A percentile compares a stretch with the other conserved stretches of the same genome.
phyloP scores from a whole-genome alignment of 2,113 vertebrate species.

The Urocynchramus pylzowi region DNA sequence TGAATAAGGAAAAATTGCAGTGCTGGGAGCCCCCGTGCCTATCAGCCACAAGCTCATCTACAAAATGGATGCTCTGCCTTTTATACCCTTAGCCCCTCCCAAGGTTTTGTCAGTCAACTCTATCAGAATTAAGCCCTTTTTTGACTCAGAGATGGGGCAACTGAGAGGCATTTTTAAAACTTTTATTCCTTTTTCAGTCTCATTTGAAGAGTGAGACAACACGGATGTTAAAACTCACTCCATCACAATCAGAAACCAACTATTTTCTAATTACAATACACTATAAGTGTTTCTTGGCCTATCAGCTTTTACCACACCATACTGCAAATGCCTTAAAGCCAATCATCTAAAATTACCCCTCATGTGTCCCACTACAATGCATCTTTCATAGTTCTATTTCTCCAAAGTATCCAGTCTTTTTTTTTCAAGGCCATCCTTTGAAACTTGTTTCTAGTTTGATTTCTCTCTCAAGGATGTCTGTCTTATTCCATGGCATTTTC shows the following conservation, averaged over 20 bases:
- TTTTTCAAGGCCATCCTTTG: neutral
- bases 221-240: neutral
- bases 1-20: neutral
- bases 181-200: neutral
- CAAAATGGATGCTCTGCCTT: neutral
- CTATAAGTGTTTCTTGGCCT: neutral
- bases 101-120: neutral
- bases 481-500: neutral
- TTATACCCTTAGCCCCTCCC: neutral
- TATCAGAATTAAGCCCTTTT: neutral
- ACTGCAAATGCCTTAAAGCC: neutral
- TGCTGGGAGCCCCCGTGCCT: neutral
- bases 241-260: neutral
- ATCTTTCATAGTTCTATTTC: neutral
- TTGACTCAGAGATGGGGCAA: neutral
- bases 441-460: neutral
- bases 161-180: neutral
- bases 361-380: neutral
- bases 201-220: neutral
- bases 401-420: neutral
- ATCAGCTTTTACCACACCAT: neutral
- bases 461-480: neutral
- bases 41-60: neutral
- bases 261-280: neutral
- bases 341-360: neutral